These are phyloP conservation scores for Ochropleura plecta DNA, from an alignment of 2,888 invertebrate species.

Conservation along the genomic window DNA sequence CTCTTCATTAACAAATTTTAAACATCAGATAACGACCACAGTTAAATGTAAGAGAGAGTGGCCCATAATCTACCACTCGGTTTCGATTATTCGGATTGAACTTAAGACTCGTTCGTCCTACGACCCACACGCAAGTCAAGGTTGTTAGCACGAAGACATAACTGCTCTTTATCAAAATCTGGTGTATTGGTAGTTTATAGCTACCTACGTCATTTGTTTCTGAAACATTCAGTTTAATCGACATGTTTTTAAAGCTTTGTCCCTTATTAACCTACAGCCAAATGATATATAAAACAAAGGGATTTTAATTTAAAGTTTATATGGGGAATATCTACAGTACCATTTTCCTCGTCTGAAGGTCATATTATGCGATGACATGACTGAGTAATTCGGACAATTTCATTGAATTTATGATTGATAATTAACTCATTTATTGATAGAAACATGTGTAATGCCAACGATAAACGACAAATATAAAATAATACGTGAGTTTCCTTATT, in stretches of 20 bases:
- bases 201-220: background rate
- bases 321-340: background rate
- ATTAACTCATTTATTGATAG: background rate
- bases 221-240: background rate
- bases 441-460: background rate
- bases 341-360: background rate
- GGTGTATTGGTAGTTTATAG: background rate
- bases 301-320: background rate
- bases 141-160: background rate
- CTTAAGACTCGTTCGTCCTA: background rate
- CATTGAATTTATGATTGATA: background rate
- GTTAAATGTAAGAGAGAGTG: background rate
- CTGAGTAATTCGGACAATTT: background rate
- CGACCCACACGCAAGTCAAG: background rate
- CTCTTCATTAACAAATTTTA: background rate
- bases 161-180: background rate
- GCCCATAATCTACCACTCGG: background rate
- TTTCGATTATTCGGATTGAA: background rate
- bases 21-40: background rate
- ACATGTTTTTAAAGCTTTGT: background rate
- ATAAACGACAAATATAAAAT: background rate
- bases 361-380: background rate
- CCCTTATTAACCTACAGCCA: background rate
- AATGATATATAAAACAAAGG: background rate
- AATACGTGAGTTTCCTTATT: constrained; percentile 25